phyloP scores from a whole-genome alignment of 2,888 invertebrate species.

The Dryomyza anilis region DNA sequence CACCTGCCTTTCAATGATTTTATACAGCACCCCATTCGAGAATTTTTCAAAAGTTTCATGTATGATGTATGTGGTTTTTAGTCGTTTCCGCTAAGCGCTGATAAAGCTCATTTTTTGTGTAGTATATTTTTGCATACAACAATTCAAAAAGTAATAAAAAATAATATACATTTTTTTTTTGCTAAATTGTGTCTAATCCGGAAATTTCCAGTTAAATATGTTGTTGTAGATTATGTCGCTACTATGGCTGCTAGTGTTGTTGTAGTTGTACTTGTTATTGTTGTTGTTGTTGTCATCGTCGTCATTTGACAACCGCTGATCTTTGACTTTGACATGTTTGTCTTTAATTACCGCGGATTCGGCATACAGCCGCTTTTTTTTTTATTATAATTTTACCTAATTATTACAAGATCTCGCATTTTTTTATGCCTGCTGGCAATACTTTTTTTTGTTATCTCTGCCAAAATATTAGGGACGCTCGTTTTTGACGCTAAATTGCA shows the following conservation, averaged over 20 bases:
- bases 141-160: too few species aligned
- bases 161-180: conserved; percentile 47
- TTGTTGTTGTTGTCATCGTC: neutral
- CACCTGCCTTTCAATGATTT: too few species aligned
- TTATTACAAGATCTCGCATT: neutral
- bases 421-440: too few species aligned
- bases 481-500: too few species aligned
- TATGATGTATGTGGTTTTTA: too few species aligned
- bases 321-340: conserved; percentile 10
- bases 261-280: neutral
- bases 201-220: conserved; percentile 21
- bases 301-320: conserved; percentile 1
- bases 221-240: neutral
- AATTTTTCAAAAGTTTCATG: too few species aligned
- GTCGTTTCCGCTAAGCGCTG: too few species aligned
- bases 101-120: too few species aligned
- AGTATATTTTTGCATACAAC: too few species aligned
- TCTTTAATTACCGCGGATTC: neutral
- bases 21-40: too few species aligned
- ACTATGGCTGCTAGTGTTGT: neutral
- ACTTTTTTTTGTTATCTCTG: neutral
- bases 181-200: conserved; percentile 42
- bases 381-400: neutral
- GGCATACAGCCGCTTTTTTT: neutral
- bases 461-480: too few species aligned